These are phyloP conservation scores for Platysteira castanea DNA, from an alignment of 2,113 vertebrate species.

Conservation along the genomic window DNA sequence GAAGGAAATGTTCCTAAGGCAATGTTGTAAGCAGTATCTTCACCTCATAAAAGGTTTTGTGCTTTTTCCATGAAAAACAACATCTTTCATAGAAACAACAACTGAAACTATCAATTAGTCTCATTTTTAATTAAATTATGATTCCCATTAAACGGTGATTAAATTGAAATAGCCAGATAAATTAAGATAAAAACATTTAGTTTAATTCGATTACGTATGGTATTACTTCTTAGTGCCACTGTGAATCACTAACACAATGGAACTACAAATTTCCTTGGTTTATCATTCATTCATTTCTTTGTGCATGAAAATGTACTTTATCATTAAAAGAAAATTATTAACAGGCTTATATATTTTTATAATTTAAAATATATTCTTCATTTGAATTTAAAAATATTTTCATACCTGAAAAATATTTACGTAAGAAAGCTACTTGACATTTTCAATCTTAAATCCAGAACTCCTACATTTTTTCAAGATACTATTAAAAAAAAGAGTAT, in stretches of 20 bases:
- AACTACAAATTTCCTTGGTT: background rate
- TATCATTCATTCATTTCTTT: background rate
- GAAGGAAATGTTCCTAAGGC: constrained; percentile 12
- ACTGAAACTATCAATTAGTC: constrained; percentile 59
- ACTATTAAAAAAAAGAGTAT: background rate
- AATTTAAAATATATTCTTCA: background rate
- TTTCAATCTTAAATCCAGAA: background rate
- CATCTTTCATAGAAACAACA: constrained; percentile 58
- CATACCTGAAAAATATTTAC: background rate
- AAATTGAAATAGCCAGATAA: constrained; percentile 61
- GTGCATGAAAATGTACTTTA: background rate
- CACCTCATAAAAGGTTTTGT: constrained; percentile 36
- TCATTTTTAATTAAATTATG: constrained; percentile 64
- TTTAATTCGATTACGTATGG: constrained; percentile 63
- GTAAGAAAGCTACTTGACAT: background rate
- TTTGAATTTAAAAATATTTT: background rate
- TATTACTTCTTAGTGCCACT: constrained; percentile 35
- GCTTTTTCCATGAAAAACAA: background rate
- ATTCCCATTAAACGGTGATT: constrained; percentile 56
- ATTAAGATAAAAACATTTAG: constrained; percentile 49
- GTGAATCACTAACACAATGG: background rate
- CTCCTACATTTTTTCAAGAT: background rate
- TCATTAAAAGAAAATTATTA: background rate
- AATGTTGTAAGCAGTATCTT: constrained; percentile 1
- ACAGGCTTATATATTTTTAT: background rate